Base-by-base conservation (phyloP, 2,888 invertebrate species). In the Pilophorus perplexus region DNA sequence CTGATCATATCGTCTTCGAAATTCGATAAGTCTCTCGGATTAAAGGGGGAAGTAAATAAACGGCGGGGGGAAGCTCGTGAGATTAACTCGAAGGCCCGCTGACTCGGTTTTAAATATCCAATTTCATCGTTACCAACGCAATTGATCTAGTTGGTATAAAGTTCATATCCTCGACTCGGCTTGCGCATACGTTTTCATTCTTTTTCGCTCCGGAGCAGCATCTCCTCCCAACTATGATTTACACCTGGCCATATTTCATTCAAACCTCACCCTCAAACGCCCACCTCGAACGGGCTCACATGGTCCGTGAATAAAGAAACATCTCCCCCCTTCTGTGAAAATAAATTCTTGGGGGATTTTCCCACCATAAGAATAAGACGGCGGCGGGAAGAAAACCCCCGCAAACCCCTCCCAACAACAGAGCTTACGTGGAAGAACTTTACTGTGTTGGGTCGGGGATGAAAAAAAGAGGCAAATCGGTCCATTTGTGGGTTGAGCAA, bases 11-110 rank as follows among this genome's bases (percentile, higher is more conserved):
- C 14, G 38, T 5, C 23, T 20, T 20, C 20, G 55, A 23, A 55
- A 55, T 33, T 38, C 55, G 27, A 55, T 55, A 55, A 55, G 38
- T 52, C 33, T 12, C 33, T 33, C 52, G 52, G 23, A 52, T 52
- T 52, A 52, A 52, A 52, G 52, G 52, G n/a, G n/a, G 25, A 14
- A 18, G 52, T 28, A 52, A 52, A 52, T 52, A 52, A 52, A 52
- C 25, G 48, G 22, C 10, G 33, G 33, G 33, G 33, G 33, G 33
- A 33, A 33, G n/a, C n/a, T n/a, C n/a, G n/a, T n/a, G n/a, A n/a
- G n/a, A n/a, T n/a, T n/a, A n/a, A n/a, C n/a, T n/a, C n/a, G 12
- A 33, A 33, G 33, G 33, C 6, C 6, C 6, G 12, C 6, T 8
- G 12, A 33, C 33, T 6, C 33, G 12, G 33, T 6, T 33, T 33